Evolutionary conservation across 2,113 vertebrate genomes (phyloP).

Genomic region (Pithys albifrons): DNA sequence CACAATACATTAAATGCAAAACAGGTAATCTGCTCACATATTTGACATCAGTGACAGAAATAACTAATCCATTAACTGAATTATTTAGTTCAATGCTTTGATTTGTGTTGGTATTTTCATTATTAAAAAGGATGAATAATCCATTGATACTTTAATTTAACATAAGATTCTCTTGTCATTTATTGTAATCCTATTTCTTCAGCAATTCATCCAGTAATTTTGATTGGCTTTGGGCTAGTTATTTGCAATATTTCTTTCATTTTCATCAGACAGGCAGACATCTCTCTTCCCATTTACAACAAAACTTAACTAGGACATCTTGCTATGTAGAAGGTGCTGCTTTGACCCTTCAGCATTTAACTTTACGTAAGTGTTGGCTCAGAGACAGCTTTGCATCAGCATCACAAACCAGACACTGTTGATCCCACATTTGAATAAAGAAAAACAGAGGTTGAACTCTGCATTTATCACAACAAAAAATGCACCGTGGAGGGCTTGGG

Average conservation of each 20-base stretch:
- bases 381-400: neutral
- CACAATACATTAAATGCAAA: neutral
- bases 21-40: neutral
- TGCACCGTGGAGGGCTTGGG: neutral
- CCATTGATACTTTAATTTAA: constrained; percentile 6
- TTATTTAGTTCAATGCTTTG: neutral
- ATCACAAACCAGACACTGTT: neutral
- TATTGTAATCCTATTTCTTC: constrained; percentile 24
- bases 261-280: neutral
- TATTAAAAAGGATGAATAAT: neutral
- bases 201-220: neutral
- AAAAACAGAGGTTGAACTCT: neutral
- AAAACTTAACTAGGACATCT: neutral
- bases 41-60: constrained; percentile 11
- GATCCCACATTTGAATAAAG: neutral
- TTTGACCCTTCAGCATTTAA: neutral
- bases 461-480: neutral
- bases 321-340: neutral
- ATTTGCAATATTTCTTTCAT: neutral
- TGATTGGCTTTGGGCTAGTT: neutral
- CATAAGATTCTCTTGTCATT: neutral
- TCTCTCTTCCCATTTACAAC: neutral
- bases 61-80: constrained; percentile 1
- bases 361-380: neutral
- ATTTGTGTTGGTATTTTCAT: constrained; percentile 5